phyloP scores from a whole-genome alignment of 2,888 invertebrate species.

The Thecocarcelia acutangulata region DNA sequence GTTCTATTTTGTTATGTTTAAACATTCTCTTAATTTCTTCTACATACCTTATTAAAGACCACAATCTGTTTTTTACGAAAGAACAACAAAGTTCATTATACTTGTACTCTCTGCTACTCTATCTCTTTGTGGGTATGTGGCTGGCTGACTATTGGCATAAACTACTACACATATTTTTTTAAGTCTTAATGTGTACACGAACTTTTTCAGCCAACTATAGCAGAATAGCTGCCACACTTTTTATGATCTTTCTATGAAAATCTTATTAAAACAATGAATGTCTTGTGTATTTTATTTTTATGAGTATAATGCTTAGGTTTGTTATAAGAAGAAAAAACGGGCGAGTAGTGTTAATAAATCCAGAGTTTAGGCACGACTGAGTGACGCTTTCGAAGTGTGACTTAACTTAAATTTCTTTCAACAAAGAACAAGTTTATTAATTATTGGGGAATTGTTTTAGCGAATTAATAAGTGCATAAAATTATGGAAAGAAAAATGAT shows the following conservation, averaged over 20 bases:
- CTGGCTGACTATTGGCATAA: not conserved
- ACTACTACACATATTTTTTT: no score
- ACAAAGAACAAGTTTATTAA: constrained; percentile 22
- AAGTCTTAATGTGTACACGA: not conserved
- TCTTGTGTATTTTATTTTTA: constrained; percentile 2
- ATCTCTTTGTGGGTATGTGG: not conserved
- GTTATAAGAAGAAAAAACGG: no score
- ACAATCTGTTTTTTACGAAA: constrained; percentile 18
- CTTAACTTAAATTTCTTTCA: not conserved
- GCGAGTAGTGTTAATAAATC: not conserved
- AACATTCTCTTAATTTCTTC: not conserved
- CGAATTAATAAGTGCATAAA: constrained; percentile 8
- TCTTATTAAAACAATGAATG: constrained; percentile 32
- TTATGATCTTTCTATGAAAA: not conserved
- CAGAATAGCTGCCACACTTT: not conserved
- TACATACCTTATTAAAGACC: not conserved
- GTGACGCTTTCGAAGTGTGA: not conserved
- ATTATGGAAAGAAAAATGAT: constrained; percentile 22
- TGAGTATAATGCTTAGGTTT: no score
- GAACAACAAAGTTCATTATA: not conserved
- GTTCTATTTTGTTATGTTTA: no score
- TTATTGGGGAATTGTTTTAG: not conserved
- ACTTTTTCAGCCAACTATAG: constrained; percentile 5
- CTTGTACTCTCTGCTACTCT: not conserved
- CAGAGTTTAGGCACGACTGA: no score